Percentiles rank a stretch among this genome's conserved stretches.
Conservation (phyloP, 2,888 invertebrate genomes). For the Dinocampus coccinellae region DNA sequence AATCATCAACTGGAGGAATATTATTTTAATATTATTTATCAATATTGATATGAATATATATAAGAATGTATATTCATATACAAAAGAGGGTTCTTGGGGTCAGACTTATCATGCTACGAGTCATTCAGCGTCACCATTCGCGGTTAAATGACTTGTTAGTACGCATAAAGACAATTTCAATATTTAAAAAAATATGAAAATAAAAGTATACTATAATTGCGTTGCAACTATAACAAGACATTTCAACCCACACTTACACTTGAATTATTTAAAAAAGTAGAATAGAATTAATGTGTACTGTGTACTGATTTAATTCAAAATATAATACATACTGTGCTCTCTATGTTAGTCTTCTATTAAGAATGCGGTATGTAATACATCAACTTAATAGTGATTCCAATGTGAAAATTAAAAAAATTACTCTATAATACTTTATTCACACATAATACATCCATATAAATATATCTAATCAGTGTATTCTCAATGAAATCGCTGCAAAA, state of each 20-base stretch:
- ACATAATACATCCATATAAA: not conserved
- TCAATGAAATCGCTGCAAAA: not conserved
- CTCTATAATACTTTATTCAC: not conserved
- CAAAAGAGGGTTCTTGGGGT: not conserved
- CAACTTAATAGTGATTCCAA: not conserved
- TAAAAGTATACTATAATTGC: not conserved
- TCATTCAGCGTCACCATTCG: not conserved
- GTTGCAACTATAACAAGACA: not conserved
- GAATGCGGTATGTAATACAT: not conserved
- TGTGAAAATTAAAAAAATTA: not conserved
- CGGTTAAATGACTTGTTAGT: not conserved
- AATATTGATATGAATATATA: not conserved
- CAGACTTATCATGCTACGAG: not conserved
- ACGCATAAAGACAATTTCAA: not conserved
- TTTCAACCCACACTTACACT: conserved; percentile 2
- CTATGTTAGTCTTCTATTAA: too few relatives aligned
- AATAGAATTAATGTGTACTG: conserved; percentile 3
- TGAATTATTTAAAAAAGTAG: not conserved
- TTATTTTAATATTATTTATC: not conserved
- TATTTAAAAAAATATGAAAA: not conserved
- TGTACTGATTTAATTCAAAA: not conserved
- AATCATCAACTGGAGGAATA: not conserved
- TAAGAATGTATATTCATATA: not conserved
- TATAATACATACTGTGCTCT: not conserved
- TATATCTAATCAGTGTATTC: not conserved